Base-by-base conservation (phyloP, 2,888 invertebrate genomes). In the Lacanobia wlatinum region DNA sequence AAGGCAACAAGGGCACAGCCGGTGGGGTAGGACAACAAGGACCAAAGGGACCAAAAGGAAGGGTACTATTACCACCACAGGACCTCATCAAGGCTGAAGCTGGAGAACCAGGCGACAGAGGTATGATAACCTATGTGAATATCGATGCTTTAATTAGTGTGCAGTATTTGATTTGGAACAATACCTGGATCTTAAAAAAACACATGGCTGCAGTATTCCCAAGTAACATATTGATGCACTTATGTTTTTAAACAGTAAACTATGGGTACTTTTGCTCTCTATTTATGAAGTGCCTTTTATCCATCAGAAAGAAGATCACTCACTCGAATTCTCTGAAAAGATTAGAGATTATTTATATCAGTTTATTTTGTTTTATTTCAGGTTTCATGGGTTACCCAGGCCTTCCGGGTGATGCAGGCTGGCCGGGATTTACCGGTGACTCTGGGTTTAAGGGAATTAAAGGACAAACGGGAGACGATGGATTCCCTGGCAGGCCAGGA, bases 31-130 rank as follows among this genome's bases (percentile, higher is more conserved):
- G 97, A 43, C 83, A 80, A 10, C 94, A 96, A 71, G 98, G 98
- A 46, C 87, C 95, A 5, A 94, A 95, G 59, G 97, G 97, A 55
- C 69, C 65, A 0, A 95, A 95, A 84, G 97, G 98, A 62, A 59
- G 21, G 6, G 52, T 58, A 14, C 71, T 93, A 12, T 89, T 58
- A 70, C 93, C 90, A 70, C 90, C 90, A 84, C 88, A 76, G 71
- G 84, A 90, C 48, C 83, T 88, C 87, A 96, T 89, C 2, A 88
- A 78, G 81, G 91, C 94, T 38, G 93, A 93, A 40, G 92, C 93
- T 50, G 98, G 98, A 69, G 95, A 94, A 61, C 94, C 94, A 10
- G 98, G 98, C 61, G 91, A 97, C 0, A 93, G 94, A 53, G 97
- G 97, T 90, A 89, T 92, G 46, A 28, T 75, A 34, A 67, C 10